These are phyloP conservation scores for Melanotaenia duboulayi DNA, from an alignment of 2,113 vertebrate species.

Conservation along the genomic window DNA sequence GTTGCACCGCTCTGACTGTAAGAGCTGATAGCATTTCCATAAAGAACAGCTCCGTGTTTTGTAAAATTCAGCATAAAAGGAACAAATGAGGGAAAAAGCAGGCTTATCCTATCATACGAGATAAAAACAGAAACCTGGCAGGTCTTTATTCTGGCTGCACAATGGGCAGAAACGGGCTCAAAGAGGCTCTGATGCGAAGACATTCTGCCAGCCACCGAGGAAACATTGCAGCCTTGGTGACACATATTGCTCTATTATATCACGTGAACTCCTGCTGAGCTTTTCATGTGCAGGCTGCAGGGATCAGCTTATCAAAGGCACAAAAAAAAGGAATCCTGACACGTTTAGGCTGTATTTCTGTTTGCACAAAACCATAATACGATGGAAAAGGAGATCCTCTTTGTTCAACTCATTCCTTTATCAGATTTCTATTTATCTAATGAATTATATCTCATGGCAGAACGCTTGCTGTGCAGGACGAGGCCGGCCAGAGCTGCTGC, in stretches of 20 bases:
- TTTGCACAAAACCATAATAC: slow-evolving; percentile 9
- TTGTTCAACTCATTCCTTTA: background rate
- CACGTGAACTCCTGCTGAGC: slow-evolving; percentile 64
- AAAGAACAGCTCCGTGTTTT: background rate
- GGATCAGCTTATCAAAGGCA: slow-evolving; percentile 61
- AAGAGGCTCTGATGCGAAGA: slow-evolving; percentile 65
- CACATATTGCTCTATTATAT: slow-evolving; percentile 63
- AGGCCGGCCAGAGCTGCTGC: too few species aligned
- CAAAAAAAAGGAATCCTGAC: background rate
- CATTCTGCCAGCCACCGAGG: slow-evolving; percentile 47
- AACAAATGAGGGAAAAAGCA: background rate
- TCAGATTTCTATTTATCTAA: background rate
- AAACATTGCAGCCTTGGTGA: slow-evolving; percentile 57
- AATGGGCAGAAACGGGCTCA: slow-evolving; percentile 56
- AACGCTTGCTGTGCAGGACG: too few species aligned
- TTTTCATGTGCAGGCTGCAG: slow-evolving; percentile 67
- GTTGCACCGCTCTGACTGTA: background rate
- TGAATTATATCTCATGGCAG: too few species aligned
- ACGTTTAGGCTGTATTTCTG: slow-evolving; percentile 7
- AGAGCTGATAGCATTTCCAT: background rate
- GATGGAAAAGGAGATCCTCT: background rate
- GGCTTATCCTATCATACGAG: background rate
- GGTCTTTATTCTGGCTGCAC: slow-evolving; percentile 58
- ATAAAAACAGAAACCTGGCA: background rate
- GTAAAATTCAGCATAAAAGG: background rate